Base-by-base conservation (phyloP, 2,797 vertebrate species). In the Sylvilagus floridanus region DNA sequence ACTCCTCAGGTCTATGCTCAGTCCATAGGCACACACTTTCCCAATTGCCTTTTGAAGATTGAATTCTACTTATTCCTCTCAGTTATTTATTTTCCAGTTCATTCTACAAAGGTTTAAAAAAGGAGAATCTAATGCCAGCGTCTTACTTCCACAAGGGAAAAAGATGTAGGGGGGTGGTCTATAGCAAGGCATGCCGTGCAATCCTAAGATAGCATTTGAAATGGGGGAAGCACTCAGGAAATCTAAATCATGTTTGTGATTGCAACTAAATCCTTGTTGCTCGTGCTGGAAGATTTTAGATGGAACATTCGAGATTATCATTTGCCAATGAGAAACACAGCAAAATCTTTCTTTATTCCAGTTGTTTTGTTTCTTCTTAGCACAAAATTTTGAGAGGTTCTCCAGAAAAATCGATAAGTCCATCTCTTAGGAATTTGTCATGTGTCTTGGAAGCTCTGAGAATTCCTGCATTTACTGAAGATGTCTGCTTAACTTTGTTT, bases 1-100 rank as follows among this genome's bases (percentile, higher is more conserved):
- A n/a, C 88, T 89, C 62, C 50, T 87, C 37, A 73, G n/a, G 19
- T 72, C 88, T 90, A 92, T 68, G 37, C 37, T 85, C 54, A 62
- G 12, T 86, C 35, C 28, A 9, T 35, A 57, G 66, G 42, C 42
- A 89, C 52, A 35, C 8, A 76, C 17, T 62, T 85, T 71, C 65
- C 88, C 63, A 76, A 0, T 88, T 89, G 54, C 19, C 65, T 79
- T 71, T 93, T 32, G 35, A 26, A 93, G 30, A 47, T 9, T 47
- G 42, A 50, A 37, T 63, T 7, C 13, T 69, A 5, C 90, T 88
- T 84, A 63, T 50, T 84, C 26, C 28, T 93, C 21, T 69, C 24
- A 5, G 11, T 71, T 92, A 69, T 50, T 54, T 95, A 42, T 89
- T 90, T 90, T 82, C 19, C 28, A 37, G 4, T 83, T 90, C 30